A percentile compares a stretch with the other conserved stretches of the same genome.
Evolutionary conservation across 2,113 vertebrate genomes (phyloP).

Genomic region (Shinisaurus crocodilurus): DNA sequence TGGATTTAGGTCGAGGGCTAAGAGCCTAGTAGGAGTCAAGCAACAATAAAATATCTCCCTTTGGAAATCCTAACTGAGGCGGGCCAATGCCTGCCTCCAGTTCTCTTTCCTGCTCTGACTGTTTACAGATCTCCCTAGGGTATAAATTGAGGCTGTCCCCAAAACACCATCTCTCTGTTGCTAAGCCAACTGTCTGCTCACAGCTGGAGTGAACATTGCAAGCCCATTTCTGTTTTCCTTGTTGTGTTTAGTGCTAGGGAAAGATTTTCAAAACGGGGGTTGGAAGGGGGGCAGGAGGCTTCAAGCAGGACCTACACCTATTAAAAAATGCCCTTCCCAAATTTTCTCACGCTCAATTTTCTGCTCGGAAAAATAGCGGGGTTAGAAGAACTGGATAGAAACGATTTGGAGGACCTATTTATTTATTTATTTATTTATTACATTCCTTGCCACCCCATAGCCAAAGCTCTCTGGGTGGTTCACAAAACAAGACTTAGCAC

Average conservation of each 20-base stretch:
- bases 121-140: background rate
- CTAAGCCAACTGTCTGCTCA: background rate
- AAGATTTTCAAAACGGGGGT: background rate
- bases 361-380: background rate
- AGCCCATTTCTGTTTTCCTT: background rate
- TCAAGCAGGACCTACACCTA: background rate
- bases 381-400: background rate
- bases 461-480: too few relatives aligned
- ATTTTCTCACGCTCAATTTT: background rate
- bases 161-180: background rate
- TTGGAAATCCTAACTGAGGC: background rate
- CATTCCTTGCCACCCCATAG: too few relatives aligned
- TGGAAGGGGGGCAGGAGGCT: background rate
- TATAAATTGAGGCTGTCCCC: conserved; percentile 15
- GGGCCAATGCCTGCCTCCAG: rapidly evolving
- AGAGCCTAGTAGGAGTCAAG: background rate
- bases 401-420: background rate
- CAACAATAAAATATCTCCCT: background rate
- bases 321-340: background rate
- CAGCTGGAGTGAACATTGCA: conserved; percentile 14
- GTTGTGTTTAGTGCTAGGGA: background rate
- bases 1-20: conserved; percentile 19
- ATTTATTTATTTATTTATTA: too few relatives aligned
- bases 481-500: too few relatives aligned
- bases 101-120: background rate